Conservation (phyloP, 2,888 invertebrate genomes). For the Carterocephalus palaemon region DNA sequence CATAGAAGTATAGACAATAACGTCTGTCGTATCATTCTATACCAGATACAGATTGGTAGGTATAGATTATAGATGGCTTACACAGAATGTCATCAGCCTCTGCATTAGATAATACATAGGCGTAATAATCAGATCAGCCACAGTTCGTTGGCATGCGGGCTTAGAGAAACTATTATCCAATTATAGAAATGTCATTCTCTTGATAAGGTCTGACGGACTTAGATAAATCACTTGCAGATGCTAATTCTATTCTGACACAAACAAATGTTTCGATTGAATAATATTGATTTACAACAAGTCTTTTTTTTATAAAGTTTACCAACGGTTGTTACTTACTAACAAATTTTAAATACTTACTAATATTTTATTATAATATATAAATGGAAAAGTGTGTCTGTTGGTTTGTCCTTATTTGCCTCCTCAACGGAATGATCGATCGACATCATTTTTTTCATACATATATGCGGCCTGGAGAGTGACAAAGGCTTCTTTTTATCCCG, state of each 20-base stretch:
- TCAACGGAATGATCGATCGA: no score
- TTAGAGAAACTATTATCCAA: conserved; percentile 10
- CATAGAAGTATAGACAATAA: not conserved
- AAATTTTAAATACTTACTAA: no score
- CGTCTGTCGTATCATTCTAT: not conserved
- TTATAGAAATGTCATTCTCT: conserved; percentile 4
- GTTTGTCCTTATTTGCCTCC: no score
- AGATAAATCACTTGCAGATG: not conserved
- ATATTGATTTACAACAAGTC: no score
- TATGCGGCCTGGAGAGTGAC: no score
- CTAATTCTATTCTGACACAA: not conserved
- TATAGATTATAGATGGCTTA: conserved; percentile 2
- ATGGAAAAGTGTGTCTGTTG: no score
- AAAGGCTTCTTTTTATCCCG: no score
- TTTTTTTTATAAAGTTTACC: no score
- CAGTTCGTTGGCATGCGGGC: not conserved
- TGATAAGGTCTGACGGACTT: conserved; percentile 5
- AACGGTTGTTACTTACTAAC: no score
- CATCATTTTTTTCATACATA: no score
- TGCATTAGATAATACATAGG: not conserved
- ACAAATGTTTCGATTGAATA: no score
- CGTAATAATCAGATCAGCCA: not conserved
- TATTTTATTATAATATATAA: no score
- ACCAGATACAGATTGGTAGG: conserved; percentile 2
- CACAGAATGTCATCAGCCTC: not conserved